phyloP scores from a whole-genome alignment of 2,797 vertebrate species.

The Sarcophilus harrisii region DNA sequence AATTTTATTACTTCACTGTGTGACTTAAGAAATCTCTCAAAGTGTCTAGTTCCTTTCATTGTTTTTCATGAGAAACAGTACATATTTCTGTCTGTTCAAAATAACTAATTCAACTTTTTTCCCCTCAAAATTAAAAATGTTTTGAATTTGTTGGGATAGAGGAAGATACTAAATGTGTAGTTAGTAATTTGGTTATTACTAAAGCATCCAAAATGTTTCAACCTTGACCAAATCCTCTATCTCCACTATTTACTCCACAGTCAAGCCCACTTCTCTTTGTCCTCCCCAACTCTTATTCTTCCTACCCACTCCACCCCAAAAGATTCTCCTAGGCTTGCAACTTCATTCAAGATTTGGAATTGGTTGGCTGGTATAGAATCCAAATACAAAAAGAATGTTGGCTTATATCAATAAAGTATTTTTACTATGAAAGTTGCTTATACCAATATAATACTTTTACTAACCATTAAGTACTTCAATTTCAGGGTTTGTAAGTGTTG shows the following conservation, averaged over 20 bases:
- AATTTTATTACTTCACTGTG: not conserved
- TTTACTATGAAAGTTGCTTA: not conserved
- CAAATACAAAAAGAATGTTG: conserved; percentile 44
- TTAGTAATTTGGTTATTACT: conserved; percentile 47
- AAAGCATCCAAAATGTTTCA: conserved; percentile 48
- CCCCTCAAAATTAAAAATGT: conserved; percentile 48
- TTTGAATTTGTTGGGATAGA: not conserved
- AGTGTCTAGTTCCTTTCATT: not conserved
- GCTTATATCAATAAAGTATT: conserved; percentile 8
- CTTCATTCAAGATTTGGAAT: conserved; percentile 15
- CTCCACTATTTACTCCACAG: not conserved
- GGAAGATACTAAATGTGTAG: conserved; percentile 13
- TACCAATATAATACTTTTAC: conserved; percentile 10
- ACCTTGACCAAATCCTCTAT: conserved; percentile 12
- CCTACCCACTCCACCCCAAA: not conserved
- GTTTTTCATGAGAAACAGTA: not conserved
- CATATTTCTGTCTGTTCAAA: conserved; percentile 16
- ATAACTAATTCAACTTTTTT: not conserved
- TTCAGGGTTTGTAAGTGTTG: not conserved
- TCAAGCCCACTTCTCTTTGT: conserved; percentile 23
- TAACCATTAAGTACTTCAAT: conserved; percentile 29
- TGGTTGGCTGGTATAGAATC: conserved; percentile 45
- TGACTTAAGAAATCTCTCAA: not conserved
- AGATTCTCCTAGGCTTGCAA: not conserved
- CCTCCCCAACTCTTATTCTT: not conserved